These are phyloP conservation scores for Meles meles DNA, from an alignment of 2,113 vertebrate genomes.

Conservation along the genomic window DNA sequence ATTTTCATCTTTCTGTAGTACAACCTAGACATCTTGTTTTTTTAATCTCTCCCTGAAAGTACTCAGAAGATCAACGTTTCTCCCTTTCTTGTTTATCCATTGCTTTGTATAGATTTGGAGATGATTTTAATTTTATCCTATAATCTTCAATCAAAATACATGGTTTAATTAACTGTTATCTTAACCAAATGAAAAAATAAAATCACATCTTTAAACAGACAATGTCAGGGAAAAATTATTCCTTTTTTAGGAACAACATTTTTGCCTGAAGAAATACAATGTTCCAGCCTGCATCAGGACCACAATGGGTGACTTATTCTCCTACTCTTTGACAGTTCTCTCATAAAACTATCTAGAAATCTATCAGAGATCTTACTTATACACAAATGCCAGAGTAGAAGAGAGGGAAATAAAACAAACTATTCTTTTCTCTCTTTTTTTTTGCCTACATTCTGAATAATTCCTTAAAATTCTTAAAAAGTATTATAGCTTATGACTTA, in stretches of 20 bases:
- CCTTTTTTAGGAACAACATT: not conserved
- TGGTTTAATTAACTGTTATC: not conserved
- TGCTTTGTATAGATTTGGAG: not conserved
- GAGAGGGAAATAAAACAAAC: not conserved
- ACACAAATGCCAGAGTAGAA: not conserved
- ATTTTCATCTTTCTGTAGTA: not conserved
- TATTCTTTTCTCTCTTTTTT: not conserved
- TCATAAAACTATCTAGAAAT: not conserved
- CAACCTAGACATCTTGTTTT: not conserved
- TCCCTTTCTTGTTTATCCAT: not conserved
- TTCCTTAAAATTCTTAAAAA: constrained; percentile 24
- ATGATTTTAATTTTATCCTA: not conserved
- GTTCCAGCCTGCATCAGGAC: not conserved
- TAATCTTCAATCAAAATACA: not conserved
- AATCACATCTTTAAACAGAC: not conserved
- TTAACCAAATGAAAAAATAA: not conserved
- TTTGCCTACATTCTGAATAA: not conserved
- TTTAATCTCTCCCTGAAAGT: not conserved
- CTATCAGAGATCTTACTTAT: not conserved
- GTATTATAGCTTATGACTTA: not conserved
- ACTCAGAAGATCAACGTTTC: constrained; percentile 6
- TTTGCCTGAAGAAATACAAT: not conserved
- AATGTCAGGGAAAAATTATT: not conserved
- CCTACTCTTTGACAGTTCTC: not conserved
- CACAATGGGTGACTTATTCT: not conserved